Percentiles rank a stretch among this genome's conserved stretches.
Evolutionary conservation across 2,888 invertebrate genomes (phyloP).

Genomic region (Sphecodes monilicornis): DNA sequence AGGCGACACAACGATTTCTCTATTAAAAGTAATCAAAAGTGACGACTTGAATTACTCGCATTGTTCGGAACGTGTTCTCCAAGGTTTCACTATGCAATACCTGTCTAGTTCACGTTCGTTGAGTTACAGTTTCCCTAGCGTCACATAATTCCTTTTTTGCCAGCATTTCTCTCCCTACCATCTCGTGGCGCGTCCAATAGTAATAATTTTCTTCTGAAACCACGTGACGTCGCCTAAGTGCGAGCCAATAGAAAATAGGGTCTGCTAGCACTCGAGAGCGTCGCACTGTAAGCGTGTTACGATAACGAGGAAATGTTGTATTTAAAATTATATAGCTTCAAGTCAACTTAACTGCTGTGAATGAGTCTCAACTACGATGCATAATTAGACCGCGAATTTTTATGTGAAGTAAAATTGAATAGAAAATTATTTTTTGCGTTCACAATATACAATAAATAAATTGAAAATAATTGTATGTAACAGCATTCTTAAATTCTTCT

Average conservation of each 20-base stretch:
- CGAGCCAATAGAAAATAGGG: not conserved
- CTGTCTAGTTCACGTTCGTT: not conserved
- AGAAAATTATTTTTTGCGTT: no score
- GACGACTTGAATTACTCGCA: not conserved
- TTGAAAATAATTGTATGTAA: no score
- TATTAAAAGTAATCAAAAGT: slow-evolving; percentile 18
- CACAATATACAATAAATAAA: no score
- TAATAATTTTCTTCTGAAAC: no score
- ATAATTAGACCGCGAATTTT: not conserved
- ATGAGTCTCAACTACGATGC: not conserved
- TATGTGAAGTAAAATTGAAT: not conserved
- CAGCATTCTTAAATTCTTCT: no score
- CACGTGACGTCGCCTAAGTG: not conserved
- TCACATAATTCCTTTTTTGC: not conserved
- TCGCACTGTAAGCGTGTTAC: no score
- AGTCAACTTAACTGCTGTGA: no score
- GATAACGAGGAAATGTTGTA: no score
- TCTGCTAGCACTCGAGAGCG: not conserved
- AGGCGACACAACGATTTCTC: not conserved
- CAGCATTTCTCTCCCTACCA: not conserved
- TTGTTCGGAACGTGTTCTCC: not conserved
- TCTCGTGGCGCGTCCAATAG: not conserved
- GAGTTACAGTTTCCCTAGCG: not conserved
- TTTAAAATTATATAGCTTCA: no score
- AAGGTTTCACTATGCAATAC: not conserved